phyloP scores from a whole-genome alignment of 2,113 vertebrate genomes.

The Corythornis vintsioides region DNA sequence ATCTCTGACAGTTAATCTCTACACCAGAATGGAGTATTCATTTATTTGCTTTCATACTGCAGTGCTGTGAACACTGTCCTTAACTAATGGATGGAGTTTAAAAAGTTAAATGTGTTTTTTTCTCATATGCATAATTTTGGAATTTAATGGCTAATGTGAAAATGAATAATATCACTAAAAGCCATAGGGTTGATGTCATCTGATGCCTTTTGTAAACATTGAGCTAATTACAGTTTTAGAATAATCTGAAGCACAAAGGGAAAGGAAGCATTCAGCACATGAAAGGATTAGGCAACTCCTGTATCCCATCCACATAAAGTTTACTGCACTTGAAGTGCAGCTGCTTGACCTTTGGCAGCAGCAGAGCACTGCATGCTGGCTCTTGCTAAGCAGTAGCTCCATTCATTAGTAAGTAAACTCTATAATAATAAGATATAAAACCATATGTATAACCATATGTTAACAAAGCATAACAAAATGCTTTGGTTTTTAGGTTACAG shows the following conservation, averaged over 20 bases:
- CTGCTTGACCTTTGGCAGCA: not conserved
- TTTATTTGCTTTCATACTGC: not conserved
- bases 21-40: not conserved
- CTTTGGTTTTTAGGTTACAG: not conserved
- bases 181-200: slow-evolving; percentile 27
- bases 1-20: not conserved
- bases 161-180: slow-evolving; percentile 56
- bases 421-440: not conserved
- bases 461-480: not conserved
- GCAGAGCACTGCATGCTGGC: not conserved
- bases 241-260: not conserved
- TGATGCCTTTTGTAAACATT: not conserved
- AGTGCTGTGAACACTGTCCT: slow-evolving; percentile 32
- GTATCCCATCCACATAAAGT: not conserved
- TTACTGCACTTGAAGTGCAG: not conserved
- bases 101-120: slow-evolving; percentile 54
- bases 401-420: not conserved
- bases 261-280: not conserved
- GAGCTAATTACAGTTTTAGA: slow-evolving; percentile 17
- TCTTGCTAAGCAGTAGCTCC: not conserved
- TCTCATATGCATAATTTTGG: slow-evolving; percentile 59
- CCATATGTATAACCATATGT: not conserved
- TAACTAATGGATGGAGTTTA: slow-evolving; percentile 50
- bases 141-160: slow-evolving; percentile 48
- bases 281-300: not conserved